Evolutionary conservation across 1,140 invertebrate genomes (phyloP), one percentile per base, ranked within the genome.

Genomic region (Calycopis cecrops): DNA sequence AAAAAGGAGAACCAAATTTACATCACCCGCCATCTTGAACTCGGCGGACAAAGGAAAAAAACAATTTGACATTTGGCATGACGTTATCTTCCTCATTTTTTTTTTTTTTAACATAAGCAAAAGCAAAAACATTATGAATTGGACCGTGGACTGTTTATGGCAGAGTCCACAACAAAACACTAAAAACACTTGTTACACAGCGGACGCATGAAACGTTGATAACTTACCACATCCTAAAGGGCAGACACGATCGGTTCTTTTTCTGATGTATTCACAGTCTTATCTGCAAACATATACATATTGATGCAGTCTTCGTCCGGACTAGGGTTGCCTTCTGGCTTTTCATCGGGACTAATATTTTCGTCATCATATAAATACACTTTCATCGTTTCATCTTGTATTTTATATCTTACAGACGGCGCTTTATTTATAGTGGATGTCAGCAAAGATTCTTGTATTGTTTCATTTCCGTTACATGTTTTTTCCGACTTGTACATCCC

Each of bases 401-500:
- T 77, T 65, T 71, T 82, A 69, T 84, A 84, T 71, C 72, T 82
- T 69, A 82, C 77, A 48, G 80, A 77, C 48, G 82, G 79, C 60
- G 78, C 66, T 52, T 73, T 80, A 57, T 76, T 79, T 37, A 79
- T 67, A 42, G 78, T 80, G 11, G 83, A 81, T 3, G 79, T 83
- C 38, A 94, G 74, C 33, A 94, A 71, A 9, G 91, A 92, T 66
- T 94, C 93, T 70, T 94, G 92, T 38, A 93, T 88, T 0, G 93
- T 94, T 58, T 93, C 91, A 63, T 92, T 92, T 8, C 92, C 93
- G 69, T 94, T 94, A 69, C 92, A 93, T 9, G 92, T 91, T 59
- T 91, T 89, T 63, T 94, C 92, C 14, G 91, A 86, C 12, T 73
- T 71, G 48, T 69, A 84, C 73, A 81, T 82, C 14, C 81, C 83